phyloP scores from a whole-genome alignment of 2,797 vertebrate species.

The Lophius americanus region DNA sequence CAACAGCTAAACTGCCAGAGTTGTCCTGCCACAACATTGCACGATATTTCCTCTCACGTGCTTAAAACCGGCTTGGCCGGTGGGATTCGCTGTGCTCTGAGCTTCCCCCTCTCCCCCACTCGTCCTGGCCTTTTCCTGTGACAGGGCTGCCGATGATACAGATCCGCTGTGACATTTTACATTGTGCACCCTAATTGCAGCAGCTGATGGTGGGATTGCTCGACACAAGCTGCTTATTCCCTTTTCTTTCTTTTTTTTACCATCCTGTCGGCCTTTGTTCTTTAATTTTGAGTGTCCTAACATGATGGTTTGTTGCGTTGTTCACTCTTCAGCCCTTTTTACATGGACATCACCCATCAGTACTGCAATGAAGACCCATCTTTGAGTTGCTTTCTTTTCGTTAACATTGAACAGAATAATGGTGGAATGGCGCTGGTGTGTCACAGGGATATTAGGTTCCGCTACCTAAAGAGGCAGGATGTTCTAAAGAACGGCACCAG shows the following conservation, averaged over 20 bases:
- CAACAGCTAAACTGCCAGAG: constrained; percentile 47
- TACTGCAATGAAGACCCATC: no score
- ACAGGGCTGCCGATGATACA: constrained; percentile 77
- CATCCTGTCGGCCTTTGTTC: constrained; percentile 29
- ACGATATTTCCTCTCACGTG: constrained; percentile 45
- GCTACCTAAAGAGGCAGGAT: no score
- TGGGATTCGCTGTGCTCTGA: constrained; percentile 53
- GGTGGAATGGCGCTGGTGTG: no score
- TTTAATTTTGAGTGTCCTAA: constrained; percentile 8
- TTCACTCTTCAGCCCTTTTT: neutral
- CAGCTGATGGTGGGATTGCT: constrained; percentile 72
- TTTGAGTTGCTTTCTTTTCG: no score
- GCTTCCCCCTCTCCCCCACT: constrained; percentile 48
- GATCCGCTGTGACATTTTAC: constrained; percentile 82
- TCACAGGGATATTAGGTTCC: no score
- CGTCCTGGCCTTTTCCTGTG: constrained; percentile 73
- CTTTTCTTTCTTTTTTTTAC: constrained; percentile 20
- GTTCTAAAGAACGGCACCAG: no score
- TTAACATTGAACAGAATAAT: no score
- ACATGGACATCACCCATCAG: no score
- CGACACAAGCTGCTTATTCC: constrained; percentile 69
- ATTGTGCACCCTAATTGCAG: constrained; percentile 79
- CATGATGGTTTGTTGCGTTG: constrained; percentile 35
- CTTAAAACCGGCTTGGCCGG: constrained; percentile 60
- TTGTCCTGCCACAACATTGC: constrained; percentile 47